phyloP scores from a whole-genome alignment of 1,140 invertebrate genomes.

The Ctenoplectra terminalis region DNA sequence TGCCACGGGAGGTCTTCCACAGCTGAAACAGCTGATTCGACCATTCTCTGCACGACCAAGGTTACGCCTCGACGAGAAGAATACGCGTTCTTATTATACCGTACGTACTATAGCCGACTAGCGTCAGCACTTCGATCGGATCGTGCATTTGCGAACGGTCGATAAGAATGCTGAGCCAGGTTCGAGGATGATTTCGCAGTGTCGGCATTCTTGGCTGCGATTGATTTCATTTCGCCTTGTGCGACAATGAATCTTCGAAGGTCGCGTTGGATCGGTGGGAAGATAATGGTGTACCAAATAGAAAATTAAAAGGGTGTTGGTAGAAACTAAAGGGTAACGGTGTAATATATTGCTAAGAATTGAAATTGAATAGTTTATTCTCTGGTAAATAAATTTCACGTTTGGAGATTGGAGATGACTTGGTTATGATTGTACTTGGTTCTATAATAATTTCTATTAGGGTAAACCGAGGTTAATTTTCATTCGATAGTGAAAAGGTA shows the following conservation, averaged over 20 bases:
- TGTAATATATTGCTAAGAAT: no score
- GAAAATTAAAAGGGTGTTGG: no score
- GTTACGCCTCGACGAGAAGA: slow-evolving; percentile 55
- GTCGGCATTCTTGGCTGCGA: not conserved
- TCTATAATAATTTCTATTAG: no score
- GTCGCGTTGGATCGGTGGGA: not conserved
- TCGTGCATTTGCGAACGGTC: not conserved
- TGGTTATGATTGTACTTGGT: no score
- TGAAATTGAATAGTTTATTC: no score
- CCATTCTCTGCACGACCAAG: slow-evolving; percentile 66
- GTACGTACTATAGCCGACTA: not conserved
- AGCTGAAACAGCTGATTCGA: slow-evolving; percentile 67
- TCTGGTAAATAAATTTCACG: no score
- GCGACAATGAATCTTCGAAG: not conserved
- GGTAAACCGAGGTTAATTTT: no score
- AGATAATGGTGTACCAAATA: no score
- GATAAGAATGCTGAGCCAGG: slow-evolving; percentile 9
- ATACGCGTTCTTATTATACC: slow-evolving; percentile 38
- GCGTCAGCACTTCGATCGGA: slow-evolving; percentile 25
- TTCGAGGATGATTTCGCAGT: not conserved
- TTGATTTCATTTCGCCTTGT: not conserved
- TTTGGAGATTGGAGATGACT: no score
- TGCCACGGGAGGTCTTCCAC: slow-evolving; percentile 50
- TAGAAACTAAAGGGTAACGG: no score
- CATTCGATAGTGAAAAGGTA: no score